Evolutionary conservation across 2,888 invertebrate species (phyloP).

Genomic region (Ochropleura plecta): DNA sequence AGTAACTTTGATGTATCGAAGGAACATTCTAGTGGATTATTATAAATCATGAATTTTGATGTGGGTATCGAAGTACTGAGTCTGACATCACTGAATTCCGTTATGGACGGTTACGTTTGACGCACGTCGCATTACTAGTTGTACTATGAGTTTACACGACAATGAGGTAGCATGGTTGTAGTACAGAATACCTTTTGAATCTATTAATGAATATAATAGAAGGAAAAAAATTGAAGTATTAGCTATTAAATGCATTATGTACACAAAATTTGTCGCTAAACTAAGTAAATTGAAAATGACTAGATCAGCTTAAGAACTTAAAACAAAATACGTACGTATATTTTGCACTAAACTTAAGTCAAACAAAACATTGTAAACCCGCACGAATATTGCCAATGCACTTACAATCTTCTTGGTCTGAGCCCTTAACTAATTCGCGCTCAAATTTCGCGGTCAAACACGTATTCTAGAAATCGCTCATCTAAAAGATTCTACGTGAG

Average conservation of each 20-base stretch:
- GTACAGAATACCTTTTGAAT: background rate
- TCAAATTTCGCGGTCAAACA: conserved; percentile 10
- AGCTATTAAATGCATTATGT: background rate
- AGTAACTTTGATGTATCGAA: conserved; percentile 69
- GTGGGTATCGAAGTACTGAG: conserved; percentile 21
- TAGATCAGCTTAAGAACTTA: background rate
- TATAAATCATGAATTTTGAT: conserved; percentile 60
- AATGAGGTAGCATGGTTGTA: background rate
- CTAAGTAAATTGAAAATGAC: background rate
- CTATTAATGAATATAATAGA: conserved; percentile 11
- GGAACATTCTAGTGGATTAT: conserved; percentile 48
- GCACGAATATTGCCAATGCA: too few species aligned
- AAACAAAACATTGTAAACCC: too few species aligned
- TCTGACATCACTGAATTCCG: conserved; percentile 12
- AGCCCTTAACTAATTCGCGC: background rate
- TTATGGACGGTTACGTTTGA: conserved; percentile 32
- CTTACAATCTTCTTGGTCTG: too few species aligned
- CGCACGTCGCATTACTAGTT: conserved; percentile 15
- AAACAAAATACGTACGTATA: too few species aligned
- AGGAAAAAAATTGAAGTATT: background rate
- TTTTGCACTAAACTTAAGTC: too few species aligned
- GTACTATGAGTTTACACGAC: conserved; percentile 17
- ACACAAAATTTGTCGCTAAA: background rate
- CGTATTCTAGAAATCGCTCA: conserved; percentile 8
- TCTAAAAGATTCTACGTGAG: conserved; percentile 27